Percentiles rank a stretch among this genome's conserved stretches.
Evolutionary conservation across 1,140 invertebrate genomes (phyloP).

Genomic region (Drosophila baimaii): DNA sequence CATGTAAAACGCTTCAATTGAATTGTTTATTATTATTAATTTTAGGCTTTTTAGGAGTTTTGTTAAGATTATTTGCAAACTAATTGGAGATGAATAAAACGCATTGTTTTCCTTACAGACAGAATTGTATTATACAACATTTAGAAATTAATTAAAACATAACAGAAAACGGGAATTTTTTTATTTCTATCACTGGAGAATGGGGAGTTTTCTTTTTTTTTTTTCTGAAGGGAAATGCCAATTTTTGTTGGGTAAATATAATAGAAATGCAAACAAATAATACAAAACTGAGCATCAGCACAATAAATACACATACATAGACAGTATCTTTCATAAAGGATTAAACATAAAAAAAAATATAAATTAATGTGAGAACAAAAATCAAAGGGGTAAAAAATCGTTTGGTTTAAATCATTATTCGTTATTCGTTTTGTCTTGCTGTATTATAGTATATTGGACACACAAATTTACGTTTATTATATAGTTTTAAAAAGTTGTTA

Average conservation of each 20-base stretch:
- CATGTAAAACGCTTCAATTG: constrained; percentile 56
- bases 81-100: constrained; percentile 63
- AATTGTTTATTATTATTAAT: constrained; percentile 44
- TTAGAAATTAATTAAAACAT: constrained; percentile 50
- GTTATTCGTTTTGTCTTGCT: constrained; percentile 16
- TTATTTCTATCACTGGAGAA: constrained; percentile 19
- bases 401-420: constrained; percentile 22
- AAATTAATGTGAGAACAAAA: constrained; percentile 15
- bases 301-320: constrained; percentile 65
- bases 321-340: constrained; percentile 30
- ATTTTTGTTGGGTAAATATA: constrained; percentile 17
- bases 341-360: constrained; percentile 29
- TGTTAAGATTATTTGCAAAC: constrained; percentile 35
- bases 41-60: constrained; percentile 20
- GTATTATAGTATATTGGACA: constrained; percentile 36
- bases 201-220: not conserved
- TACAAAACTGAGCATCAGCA: constrained; percentile 65
- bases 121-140: constrained; percentile 74
- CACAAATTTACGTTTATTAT: constrained; percentile 52
- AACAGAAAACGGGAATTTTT: constrained; percentile 30
- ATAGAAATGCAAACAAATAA: constrained; percentile 61
- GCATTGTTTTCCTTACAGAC: constrained; percentile 44
- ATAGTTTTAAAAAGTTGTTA: constrained; percentile 45
- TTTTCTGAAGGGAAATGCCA: constrained; percentile 3
- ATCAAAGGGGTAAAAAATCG: constrained; percentile 4